These are phyloP conservation scores for Caenorhabditis brenneri DNA, from an alignment of 1,140 invertebrate species.

Conservation along the genomic window DNA sequence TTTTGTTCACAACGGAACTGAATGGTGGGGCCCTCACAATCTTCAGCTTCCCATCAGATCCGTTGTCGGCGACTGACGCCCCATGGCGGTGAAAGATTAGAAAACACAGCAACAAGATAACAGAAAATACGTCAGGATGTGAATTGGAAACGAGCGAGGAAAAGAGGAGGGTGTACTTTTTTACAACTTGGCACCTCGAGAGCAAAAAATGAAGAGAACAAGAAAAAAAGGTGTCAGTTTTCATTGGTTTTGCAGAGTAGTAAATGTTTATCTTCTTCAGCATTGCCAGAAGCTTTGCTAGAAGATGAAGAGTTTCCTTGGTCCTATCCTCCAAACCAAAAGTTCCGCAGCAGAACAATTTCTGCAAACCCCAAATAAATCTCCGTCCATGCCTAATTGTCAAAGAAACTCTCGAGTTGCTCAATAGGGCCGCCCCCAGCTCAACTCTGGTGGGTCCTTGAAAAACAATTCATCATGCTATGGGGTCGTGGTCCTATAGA, in stretches of 20 bases:
- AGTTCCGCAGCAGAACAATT: not conserved
- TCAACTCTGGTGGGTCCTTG: not conserved
- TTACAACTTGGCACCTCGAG: conserved; percentile 24
- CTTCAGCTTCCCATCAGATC: conserved; percentile 23
- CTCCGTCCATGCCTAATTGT: too few species aligned
- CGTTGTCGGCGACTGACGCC: not conserved
- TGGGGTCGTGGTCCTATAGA: not conserved
- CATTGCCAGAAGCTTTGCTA: too few species aligned
- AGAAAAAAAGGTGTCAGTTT: conserved; percentile 7
- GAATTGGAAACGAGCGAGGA: not conserved
- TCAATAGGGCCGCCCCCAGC: not conserved
- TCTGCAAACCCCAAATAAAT: not conserved
- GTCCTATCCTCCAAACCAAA: too few species aligned
- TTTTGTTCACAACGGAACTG: conserved; percentile 15
- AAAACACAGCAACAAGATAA: conserved; percentile 33
- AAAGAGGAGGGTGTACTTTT: not conserved
- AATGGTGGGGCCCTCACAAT: not conserved
- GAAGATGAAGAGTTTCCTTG: not conserved
- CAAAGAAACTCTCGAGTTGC: not conserved
- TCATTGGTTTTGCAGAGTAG: not conserved
- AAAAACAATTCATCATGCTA: conserved; percentile 39
- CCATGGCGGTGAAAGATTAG: conserved; percentile 20
- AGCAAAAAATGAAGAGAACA: not conserved
- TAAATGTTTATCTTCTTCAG: too few species aligned
- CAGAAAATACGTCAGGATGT: conserved; percentile 1